Base-by-base conservation (phyloP, 2,797 vertebrate genomes). In the Cephalopachus bancanus region DNA sequence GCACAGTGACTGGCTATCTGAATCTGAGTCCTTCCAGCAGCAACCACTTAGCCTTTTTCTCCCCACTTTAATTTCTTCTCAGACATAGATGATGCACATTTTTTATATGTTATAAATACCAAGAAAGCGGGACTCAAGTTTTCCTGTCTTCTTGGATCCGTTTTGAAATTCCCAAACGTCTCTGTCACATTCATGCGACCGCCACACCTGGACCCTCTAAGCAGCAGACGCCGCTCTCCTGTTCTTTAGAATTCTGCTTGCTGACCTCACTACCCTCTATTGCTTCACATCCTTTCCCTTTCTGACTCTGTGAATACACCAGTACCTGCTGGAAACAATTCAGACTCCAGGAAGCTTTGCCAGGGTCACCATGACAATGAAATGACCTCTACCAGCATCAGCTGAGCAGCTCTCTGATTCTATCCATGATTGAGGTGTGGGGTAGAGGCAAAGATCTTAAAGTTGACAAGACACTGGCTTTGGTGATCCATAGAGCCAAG, bases 21-120 rank as follows among this genome's bases (percentile, higher is more conserved):
- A 98, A 96, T 92, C 96, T 55, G 87, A 71, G 92, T 83, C 96
- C 93, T 95, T 97, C 95, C 91, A 95, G 95, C 30, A 37, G 74
- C 0, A 79, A 97, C 89, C 86, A 83, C 90, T 10, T 2, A 22
- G 53, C 33, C 76, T 59, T 33, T 26, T 57, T 19, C 17, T 90
- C 93, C 93, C 78, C 8, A 44, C 90, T 86, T 51, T 0, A 0
- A 95, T 94, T 96, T 91, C 86, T 95, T 81, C 59, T 76, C 67
- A 80, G 94, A 75, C 74, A 88, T 10, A 0, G 85, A 44, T 87
- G 67, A 78, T 26, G 78, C 55, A 59, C 79, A 83, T 65, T 26
- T 0, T 4, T 44, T 24, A 55, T 75, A 64, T 33, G 26, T 51
- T 33, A 86, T 74, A 53, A 97, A 94, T 5, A 28, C 17, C 16